These are phyloP conservation scores for Drosophila mojavensis DNA, from an alignment of 1,140 invertebrate genomes.

Conservation along the genomic window DNA sequence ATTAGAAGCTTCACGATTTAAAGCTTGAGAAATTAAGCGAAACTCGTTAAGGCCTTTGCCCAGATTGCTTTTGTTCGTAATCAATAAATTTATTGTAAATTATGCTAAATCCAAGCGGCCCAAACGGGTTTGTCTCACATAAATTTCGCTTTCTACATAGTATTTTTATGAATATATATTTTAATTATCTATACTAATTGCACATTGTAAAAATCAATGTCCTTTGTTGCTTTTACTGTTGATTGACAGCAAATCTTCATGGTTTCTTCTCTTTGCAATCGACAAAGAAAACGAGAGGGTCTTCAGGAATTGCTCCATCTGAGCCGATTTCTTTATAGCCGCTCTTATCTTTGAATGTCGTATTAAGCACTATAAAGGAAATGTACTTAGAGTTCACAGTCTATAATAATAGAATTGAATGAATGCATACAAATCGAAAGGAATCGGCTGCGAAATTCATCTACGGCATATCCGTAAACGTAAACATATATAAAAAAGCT, in stretches of 20 bases:
- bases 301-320: background rate
- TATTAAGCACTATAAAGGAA: background rate
- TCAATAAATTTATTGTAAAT: background rate
- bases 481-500: constrained; percentile 15
- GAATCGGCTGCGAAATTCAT: background rate
- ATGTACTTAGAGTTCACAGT: background rate
- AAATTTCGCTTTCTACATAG: no score
- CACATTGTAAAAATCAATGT: no score
- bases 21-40: no score
- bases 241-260: background rate
- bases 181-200: no score
- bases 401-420: background rate
- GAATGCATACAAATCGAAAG: background rate
- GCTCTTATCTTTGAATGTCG: no score
- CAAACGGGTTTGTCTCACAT: no score
- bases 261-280: background rate
- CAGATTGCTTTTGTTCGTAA: background rate
- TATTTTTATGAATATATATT: no score
- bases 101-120: no score
- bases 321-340: background rate
- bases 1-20: no score
- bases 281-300: background rate
- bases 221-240: no score
- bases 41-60: background rate
- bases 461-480: background rate